phyloP scores from a whole-genome alignment of 2,113 vertebrate species.

The Tichodroma muraria region DNA sequence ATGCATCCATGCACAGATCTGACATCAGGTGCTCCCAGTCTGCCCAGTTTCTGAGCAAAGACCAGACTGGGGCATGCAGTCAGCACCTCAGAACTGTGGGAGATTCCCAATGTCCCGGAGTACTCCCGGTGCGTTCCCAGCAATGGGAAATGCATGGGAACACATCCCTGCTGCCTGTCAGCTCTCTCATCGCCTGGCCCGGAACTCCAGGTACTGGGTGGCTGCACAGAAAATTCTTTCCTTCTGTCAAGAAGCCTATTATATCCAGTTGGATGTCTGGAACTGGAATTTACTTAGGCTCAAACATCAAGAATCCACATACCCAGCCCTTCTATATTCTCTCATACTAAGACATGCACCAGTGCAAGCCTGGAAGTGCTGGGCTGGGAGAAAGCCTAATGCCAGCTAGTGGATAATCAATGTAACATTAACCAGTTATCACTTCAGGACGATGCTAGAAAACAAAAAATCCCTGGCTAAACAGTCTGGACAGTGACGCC shows the following conservation, averaged over 20 bases:
- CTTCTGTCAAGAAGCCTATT: neutral
- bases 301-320: neutral
- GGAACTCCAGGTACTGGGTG: neutral
- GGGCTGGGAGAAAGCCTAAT: neutral
- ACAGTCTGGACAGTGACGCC: neutral
- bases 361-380: neutral
- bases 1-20: neutral
- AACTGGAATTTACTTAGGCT: neutral
- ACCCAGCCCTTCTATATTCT: neutral
- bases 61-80: neutral
- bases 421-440: neutral
- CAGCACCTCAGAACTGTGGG: neutral
- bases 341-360: neutral
- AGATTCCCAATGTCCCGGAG: neutral
- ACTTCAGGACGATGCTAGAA: neutral
- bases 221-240: neutral
- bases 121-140: neutral
- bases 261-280: neutral
- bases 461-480: neutral
- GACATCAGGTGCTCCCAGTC: accelerated
- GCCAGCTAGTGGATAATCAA: neutral
- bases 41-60: too few relatives aligned
- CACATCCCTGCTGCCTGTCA: neutral
- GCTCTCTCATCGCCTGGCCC: neutral
- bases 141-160: neutral